Evolutionary conservation across 2,113 vertebrate genomes (phyloP), one percentile per base, ranked within the genome.

Genomic region (Epinephelus fuscoguttatus): DNA sequence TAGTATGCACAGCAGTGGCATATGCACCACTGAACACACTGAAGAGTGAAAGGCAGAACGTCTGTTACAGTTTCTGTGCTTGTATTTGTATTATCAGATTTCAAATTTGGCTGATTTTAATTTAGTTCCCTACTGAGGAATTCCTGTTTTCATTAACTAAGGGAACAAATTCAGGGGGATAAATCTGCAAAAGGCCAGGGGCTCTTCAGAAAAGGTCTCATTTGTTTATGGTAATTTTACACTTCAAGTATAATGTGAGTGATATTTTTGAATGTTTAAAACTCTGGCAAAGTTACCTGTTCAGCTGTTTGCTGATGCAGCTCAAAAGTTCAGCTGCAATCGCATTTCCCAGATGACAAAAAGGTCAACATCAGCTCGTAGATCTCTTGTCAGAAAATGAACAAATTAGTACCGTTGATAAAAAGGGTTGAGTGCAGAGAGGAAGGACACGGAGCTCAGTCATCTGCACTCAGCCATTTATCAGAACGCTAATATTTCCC

Each of bases 401-500:
- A 59, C 66, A 64, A 49, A 63, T 30, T 0, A 21, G 25, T 13
- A 0, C 0, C 18, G 0, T 0, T 63, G 82, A 74, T 84, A 23
- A 25, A 67, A 56, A 73, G 53, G 45, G 33, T 37, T 1, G 62
- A 2, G 6, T 3, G n/a, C 10, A 42, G 18, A n/a, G 11, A n/a
- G 42, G 56, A 30, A 47, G 23, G 27, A 47, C 40, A 15, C 0
- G 6, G 56, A 0, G 64, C 66, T 70, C 69, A n/a, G 42, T 45
- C 42, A 45, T 45, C 42, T 11, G 23, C 14, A 45, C 10, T 0
- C 37, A 1, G 42, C 42, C 19, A 5, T 85, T 61, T 0, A 60
- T 85, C 72, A 3, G 4, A 59, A 64, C 3, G 3, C 42, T n/a
- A 1, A 81, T 61, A 53, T 6, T 64, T 83, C 42, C 68, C 6